Evolutionary conservation across 1,140 invertebrate genomes (phyloP), one percentile per base, ranked within the genome.

Genomic region (Thaumatotibia leucotreta): DNA sequence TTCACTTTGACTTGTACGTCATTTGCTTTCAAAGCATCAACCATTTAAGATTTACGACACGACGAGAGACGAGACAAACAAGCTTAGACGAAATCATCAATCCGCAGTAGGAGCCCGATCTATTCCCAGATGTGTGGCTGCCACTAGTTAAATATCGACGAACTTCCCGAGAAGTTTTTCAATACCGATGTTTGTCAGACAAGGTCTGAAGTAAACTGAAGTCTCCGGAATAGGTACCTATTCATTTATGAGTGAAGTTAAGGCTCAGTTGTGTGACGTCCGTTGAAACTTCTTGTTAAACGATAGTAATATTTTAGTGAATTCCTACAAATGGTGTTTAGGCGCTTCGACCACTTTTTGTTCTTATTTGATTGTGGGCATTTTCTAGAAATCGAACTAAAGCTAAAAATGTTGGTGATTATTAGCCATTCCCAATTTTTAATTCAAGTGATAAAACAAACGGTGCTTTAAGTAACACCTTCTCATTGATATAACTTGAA

Each of bases 131-230:
- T 58, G 52, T 58, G 52, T 58, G 52, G 52, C 68, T 70, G 76
- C 82, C 73, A 39, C 74, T 78, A 58, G 52, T 58, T 68, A 77
- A 77, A 80, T 79, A 82, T 84, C 79, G 73, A 70, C 69, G 82
- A 84, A 83, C 81, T 71, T 70, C 52, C 20, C 11, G 61, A 24
- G 73, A 81, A 79, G 67, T 82, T 79, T 79, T 79, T 76, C 81
- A 79, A 82, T 83, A 75, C 72, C 61, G 70, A 63, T 79, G 74
- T 85, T 83, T 82, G 69, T 79, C 76, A 73, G 32, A 62, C 61
- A 6, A 62, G 11, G 17, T 32, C 58, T 31, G 24, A 27, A 52
- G 50, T 52, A 27, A 24, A 65, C 69, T 64, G 32, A 62, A 61
- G 62, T 50, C 62, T 45, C 50, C 50, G 50, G 22, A 8, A 52